A percentile compares a stretch with the other conserved stretches of the same genome.
phyloP scores from a whole-genome alignment of 2,888 invertebrate species.

The Drosophila pseudotakahashii region DNA sequence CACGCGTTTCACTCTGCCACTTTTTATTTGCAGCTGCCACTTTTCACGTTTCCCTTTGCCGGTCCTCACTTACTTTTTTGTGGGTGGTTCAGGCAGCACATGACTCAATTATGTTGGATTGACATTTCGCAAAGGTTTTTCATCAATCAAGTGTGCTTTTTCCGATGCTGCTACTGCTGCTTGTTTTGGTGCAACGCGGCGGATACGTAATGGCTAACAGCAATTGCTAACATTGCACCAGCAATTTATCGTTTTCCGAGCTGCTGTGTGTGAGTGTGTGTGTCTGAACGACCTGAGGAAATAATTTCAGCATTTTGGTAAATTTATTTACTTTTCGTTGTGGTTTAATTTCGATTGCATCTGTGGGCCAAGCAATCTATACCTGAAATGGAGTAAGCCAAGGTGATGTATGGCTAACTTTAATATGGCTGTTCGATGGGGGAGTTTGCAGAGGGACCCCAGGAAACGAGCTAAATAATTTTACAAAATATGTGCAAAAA shows the following conservation, averaged over 20 bases:
- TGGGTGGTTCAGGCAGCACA: constrained; percentile 40
- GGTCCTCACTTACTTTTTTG: constrained; percentile 19
- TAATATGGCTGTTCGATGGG: constrained; percentile 1
- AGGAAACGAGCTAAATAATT: constrained; percentile 1
- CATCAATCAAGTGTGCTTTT: constrained; percentile 79
- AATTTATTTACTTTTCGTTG: constrained; percentile 41
- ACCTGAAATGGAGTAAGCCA: constrained; percentile 21
- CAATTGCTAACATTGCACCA: constrained; percentile 54
- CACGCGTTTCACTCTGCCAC: constrained; percentile 35
- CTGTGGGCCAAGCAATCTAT: constrained; percentile 38
- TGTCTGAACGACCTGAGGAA: constrained; percentile 46
- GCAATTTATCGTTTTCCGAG: constrained; percentile 54
- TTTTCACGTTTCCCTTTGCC: constrained; percentile 36
- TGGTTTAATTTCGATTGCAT: constrained; percentile 51
- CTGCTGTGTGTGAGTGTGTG: constrained; percentile 19
- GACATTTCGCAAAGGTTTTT: constrained; percentile 77
- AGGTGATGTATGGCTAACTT: constrained; percentile 14
- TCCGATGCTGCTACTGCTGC: constrained; percentile 25
- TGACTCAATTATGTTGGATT: constrained; percentile 81
- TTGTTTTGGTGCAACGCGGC: constrained; percentile 50
- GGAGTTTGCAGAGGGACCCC: neutral
- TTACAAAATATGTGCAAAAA: neutral
- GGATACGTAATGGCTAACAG: constrained; percentile 63
- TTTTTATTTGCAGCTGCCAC: constrained; percentile 44
- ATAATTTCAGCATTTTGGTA: constrained; percentile 49